These are phyloP conservation scores for Helicolenus hilgendorfi DNA, from an alignment of 2,797 vertebrate species.

Conservation along the genomic window DNA sequence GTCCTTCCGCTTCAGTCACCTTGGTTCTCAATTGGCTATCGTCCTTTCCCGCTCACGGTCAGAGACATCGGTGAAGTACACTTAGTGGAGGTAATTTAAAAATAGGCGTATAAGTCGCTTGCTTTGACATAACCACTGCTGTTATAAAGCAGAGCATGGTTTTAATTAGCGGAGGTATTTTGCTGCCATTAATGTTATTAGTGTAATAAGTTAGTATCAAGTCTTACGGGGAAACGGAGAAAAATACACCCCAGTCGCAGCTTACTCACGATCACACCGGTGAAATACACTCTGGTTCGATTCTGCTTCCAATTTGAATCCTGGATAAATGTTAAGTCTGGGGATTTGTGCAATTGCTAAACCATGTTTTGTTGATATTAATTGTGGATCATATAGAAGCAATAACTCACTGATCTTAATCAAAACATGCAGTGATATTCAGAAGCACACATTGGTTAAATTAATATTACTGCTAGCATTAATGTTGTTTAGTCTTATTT, in stretches of 20 bases:
- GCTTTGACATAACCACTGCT: no score
- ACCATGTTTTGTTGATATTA: background rate
- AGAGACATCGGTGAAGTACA: background rate
- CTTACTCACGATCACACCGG: no score
- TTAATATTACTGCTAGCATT: background rate
- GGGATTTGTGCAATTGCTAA: background rate
- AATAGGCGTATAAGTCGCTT: no score
- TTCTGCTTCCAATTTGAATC: background rate
- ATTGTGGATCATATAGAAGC: background rate
- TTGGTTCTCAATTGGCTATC: background rate
- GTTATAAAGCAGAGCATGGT: no score
- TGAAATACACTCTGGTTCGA: no score
- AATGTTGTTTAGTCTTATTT: constrained; percentile 16
- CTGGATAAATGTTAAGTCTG: background rate
- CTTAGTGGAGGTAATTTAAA: background rate
- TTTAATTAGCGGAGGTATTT: no score
- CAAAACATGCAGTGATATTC: constrained; percentile 5
- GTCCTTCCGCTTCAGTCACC: background rate
- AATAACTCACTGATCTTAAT: background rate
- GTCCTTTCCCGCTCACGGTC: background rate
- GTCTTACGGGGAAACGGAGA: no score
- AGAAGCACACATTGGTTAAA: background rate
- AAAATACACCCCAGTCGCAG: no score
- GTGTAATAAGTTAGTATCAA: no score
- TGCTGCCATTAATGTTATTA: no score